Conservation (phyloP, 2,113 vertebrate species). For the Phycodurus eques region DNA sequence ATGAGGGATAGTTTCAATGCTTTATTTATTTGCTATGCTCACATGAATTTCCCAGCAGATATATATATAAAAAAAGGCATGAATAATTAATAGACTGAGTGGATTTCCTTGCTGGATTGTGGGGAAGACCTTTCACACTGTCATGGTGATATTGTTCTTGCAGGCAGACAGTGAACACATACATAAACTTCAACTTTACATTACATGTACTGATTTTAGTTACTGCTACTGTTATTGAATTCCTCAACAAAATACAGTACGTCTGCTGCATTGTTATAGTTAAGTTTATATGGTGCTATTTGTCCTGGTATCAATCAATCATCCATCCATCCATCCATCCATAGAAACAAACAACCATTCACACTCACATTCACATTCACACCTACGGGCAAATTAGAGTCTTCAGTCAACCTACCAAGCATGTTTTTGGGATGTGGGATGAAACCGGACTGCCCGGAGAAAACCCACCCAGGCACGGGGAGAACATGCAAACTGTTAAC, state of each 20-base stretch:
- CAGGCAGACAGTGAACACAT: background rate
- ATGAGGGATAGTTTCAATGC: background rate
- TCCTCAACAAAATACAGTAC: background rate
- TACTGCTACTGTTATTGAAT: background rate
- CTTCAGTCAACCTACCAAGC: no score
- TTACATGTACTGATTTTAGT: background rate
- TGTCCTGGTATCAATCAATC: background rate
- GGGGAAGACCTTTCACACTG: constrained; percentile 14
- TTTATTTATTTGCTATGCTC: constrained; percentile 16
- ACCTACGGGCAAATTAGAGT: no score
- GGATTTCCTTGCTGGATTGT: constrained; percentile 27
- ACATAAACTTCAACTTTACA: background rate
- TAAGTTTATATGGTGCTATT: background rate
- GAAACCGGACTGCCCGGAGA: no score
- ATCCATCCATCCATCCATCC: no score
- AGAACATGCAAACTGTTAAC: no score
- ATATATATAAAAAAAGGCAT: constrained; percentile 11
- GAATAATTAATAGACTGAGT: constrained; percentile 44
- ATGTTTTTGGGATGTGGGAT: no score
- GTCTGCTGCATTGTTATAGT: background rate
- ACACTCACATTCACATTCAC: no score
- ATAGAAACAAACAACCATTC: no score
- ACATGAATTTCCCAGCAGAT: constrained; percentile 11
- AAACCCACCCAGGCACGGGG: no score
- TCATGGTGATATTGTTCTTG: constrained; percentile 1